Conservation (phyloP, 37 sponge, comb jelly and placozoan species). For the Spongia lamella region DNA sequence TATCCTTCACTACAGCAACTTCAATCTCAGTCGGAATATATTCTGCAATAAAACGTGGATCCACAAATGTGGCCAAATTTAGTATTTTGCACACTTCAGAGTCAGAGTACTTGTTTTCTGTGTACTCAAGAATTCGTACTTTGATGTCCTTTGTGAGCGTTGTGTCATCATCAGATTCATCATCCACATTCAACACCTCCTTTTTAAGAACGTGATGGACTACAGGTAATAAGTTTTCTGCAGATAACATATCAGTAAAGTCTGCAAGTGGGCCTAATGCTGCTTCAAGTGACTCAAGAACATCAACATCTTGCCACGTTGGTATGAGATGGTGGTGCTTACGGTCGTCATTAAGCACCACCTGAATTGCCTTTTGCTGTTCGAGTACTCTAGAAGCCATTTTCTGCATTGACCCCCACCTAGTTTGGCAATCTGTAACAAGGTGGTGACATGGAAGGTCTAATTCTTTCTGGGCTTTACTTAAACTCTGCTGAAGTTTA, state of each 20-base stretch:
- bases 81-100: not conserved
- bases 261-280: conserved; percentile 1
- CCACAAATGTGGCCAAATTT: conserved; percentile 16
- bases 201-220: conserved; percentile 11
- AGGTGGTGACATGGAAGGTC: conserved; percentile 2
- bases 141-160: not conserved
- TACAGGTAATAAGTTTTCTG: conserved; percentile 14
- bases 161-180: conserved; percentile 7
- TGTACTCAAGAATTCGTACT: not conserved
- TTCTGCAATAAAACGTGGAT: conserved; percentile 21
- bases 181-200: not conserved
- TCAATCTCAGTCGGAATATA: not conserved
- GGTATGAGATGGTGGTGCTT: conserved; percentile 5
- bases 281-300: conserved; percentile 17
- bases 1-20: too few relatives aligned
- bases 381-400: conserved; percentile 24
- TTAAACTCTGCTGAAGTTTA: conserved; percentile 5
- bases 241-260: conserved; percentile 23
- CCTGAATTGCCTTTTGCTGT: conserved; percentile 8
- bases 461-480: conserved; percentile 10
- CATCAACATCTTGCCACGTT: conserved; percentile 37
- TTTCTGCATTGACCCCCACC: conserved; percentile 33
- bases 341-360: conserved; percentile 3
- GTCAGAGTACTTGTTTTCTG: too few relatives aligned
- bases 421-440: not conserved